These are phyloP conservation scores for Catocala sponsa DNA, from an alignment of 2,888 invertebrate species.

Conservation along the genomic window DNA sequence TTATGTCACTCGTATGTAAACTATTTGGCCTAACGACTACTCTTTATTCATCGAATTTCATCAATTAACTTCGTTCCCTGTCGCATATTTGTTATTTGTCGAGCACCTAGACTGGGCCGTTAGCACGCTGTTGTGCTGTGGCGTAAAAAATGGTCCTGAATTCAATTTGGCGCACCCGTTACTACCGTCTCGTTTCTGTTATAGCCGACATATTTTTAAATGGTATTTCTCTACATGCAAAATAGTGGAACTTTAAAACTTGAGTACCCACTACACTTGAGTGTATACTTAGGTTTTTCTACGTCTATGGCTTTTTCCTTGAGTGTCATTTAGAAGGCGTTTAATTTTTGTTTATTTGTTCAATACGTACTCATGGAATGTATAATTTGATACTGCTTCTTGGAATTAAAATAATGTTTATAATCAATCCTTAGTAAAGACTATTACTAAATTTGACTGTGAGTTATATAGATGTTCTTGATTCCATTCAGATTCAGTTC, in stretches of 20 bases:
- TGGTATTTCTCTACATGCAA: conserved; percentile 12
- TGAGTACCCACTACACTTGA: conserved; percentile 8
- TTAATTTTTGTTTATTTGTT: too few species aligned
- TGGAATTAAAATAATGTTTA: too few species aligned
- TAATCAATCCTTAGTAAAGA: too few species aligned
- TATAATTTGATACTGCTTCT: too few species aligned
- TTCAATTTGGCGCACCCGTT: conserved; percentile 58
- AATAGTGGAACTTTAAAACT: conserved; percentile 21
- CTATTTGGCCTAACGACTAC: conserved; percentile 20
- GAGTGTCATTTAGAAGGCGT: too few species aligned
- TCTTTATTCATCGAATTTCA: conserved; percentile 19
- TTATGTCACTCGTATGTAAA: background rate
- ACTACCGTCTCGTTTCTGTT: conserved; percentile 37
- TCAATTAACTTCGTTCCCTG: conserved; percentile 17
- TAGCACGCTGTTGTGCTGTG: conserved; percentile 34
- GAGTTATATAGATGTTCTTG: too few species aligned
- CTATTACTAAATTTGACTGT: too few species aligned
- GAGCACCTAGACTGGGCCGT: conserved; percentile 33
- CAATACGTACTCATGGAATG: too few species aligned
- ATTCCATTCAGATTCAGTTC: too few species aligned
- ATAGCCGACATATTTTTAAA: conserved; percentile 29
- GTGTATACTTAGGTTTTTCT: conserved; percentile 2
- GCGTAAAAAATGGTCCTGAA: conserved; percentile 51
- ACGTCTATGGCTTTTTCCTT: background rate
- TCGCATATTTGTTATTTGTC: conserved; percentile 32